These are phyloP conservation scores for Nesidiocoris tenuis DNA, from an alignment of 2,888 invertebrate genomes.

Conservation along the genomic window DNA sequence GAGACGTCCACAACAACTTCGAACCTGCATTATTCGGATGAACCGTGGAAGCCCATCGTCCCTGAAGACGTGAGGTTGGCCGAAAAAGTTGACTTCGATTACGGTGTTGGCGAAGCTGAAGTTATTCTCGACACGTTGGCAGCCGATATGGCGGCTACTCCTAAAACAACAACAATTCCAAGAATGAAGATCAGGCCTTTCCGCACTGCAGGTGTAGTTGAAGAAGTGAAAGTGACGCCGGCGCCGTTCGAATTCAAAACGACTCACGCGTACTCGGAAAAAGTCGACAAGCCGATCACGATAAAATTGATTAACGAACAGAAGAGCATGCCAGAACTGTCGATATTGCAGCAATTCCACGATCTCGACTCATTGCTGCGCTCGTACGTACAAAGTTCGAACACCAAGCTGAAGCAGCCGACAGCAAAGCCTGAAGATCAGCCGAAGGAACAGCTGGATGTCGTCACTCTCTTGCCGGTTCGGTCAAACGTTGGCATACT, in stretches of 20 bases:
- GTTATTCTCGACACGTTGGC: conserved; percentile 54
- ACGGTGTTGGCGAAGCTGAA: conserved; percentile 54
- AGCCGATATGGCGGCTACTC: conserved; percentile 18
- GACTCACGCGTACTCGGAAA: conserved; percentile 30
- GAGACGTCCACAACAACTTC: neutral
- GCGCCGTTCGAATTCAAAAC: conserved; percentile 16
- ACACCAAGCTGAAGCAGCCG: conserved; percentile 34
- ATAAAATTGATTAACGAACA: conserved; percentile 22
- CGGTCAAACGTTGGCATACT: conserved; percentile 77
- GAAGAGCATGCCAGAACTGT: conserved; percentile 49
- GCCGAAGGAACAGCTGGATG: conserved; percentile 49
- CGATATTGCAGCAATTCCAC: conserved; percentile 51
- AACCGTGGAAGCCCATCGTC: conserved; percentile 49
- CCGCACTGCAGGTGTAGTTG: conserved; percentile 22
- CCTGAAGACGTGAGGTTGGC: conserved; percentile 45
- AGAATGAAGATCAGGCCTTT: conserved; percentile 33
- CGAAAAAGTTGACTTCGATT: conserved; percentile 42
- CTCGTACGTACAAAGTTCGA: conserved; percentile 37
- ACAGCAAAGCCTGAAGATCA: conserved; percentile 16
- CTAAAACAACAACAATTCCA: conserved; percentile 7
- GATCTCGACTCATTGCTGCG: conserved; percentile 48
- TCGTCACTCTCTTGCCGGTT: conserved; percentile 71
- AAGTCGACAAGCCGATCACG: conserved; percentile 28
- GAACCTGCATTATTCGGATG: conserved; percentile 43
- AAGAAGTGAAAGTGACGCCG: conserved; percentile 34